Evolutionary conservation across 64 coral and sea anemone genomes (phyloP).

Genomic region (Montipora foliosa): DNA sequence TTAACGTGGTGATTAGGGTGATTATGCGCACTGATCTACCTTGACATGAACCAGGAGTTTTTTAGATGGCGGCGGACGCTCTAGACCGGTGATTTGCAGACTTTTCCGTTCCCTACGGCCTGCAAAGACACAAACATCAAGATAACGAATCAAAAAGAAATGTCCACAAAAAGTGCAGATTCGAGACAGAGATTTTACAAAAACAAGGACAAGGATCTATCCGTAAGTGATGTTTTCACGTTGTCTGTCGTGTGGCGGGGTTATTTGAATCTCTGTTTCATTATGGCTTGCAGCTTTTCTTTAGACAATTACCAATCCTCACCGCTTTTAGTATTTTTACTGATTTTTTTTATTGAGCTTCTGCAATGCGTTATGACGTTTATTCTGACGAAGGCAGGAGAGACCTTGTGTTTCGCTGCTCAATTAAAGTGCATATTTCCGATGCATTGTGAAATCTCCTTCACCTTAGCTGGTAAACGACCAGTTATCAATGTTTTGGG

Average conservation of each 20-base stretch:
- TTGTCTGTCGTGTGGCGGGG: conserved; percentile 52
- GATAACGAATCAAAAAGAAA: conserved; percentile 27
- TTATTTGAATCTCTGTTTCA: conserved; percentile 62
- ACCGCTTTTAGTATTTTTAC: background rate
- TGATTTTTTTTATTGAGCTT: background rate
- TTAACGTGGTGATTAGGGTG: background rate
- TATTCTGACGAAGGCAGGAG: background rate
- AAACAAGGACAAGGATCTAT: conserved; percentile 97
- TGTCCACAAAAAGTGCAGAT: conserved; percentile 87
- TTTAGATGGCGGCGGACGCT: conserved; percentile 31
- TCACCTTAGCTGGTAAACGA: background rate
- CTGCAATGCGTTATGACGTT: background rate
- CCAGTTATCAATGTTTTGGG: too few relatives aligned
- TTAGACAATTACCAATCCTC: background rate
- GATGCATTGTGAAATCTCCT: background rate
- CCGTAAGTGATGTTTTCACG: conserved; percentile 72
- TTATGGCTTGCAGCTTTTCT: background rate
- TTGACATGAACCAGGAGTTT: background rate
- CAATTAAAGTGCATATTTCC: background rate
- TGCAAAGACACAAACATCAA: background rate
- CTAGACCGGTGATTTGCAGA: conserved; percentile 14
- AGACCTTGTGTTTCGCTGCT: background rate
- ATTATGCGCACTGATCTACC: background rate
- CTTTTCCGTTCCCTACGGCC: background rate
- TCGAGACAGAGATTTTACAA: conserved; percentile 92